These are phyloP conservation scores for Falco berigora DNA, from an alignment of 2,797 vertebrate genomes.

Conservation along the genomic window DNA sequence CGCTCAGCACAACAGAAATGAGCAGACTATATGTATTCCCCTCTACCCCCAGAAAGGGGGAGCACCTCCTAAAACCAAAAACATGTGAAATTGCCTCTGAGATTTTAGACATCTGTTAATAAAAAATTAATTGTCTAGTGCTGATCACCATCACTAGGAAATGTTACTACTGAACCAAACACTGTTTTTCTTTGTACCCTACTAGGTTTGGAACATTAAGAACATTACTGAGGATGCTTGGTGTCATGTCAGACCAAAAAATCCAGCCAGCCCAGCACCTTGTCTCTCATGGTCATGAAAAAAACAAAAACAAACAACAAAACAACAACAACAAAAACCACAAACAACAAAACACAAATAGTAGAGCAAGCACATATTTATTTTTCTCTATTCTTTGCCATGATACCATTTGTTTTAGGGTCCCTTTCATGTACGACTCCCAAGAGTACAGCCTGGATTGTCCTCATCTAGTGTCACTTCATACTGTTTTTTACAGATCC, in stretches of 20 bases:
- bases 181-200: not conserved
- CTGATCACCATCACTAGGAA: not conserved
- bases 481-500: not conserved
- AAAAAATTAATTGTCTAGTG: not conserved
- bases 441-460: not conserved
- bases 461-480: not conserved
- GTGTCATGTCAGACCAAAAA: not conserved
- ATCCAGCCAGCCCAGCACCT: not conserved
- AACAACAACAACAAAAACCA: not conserved
- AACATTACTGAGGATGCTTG: not conserved
- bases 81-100: not conserved
- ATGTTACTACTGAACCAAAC: not conserved
- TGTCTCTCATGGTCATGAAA: not conserved
- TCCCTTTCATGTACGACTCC: not conserved
- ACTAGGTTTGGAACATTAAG: not conserved
- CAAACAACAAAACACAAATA: not conserved
- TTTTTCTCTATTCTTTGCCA: not conserved
- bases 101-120: not conserved
- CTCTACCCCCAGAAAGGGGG: accelerated
- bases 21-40: not conserved
- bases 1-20: not conserved
- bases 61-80: not conserved
- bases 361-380: not conserved
- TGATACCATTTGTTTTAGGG: not conserved
- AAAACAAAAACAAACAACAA: not conserved